Base-by-base conservation (phyloP, 2,888 invertebrate species). In the Troides helena region DNA sequence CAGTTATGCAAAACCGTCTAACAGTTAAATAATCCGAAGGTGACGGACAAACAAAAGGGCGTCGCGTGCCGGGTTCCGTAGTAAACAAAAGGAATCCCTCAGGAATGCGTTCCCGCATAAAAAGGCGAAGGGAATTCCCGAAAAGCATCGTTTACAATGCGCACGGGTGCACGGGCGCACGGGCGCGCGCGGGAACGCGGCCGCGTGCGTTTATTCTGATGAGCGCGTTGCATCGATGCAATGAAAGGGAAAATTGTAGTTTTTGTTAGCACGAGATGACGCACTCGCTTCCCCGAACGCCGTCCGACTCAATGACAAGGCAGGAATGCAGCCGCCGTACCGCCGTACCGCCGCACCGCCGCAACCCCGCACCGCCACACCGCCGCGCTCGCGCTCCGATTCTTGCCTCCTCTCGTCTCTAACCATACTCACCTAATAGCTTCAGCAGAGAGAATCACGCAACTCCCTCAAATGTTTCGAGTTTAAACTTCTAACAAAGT, bases 71-170 rank as follows among this genome's bases (percentile, higher is more conserved):
- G 82, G 81, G 83, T 85, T 82, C 84, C 83, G 84, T 81, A 80
- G 83, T 89, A 92, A 92, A 92, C 91, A 92, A 92, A 92, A 92
- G 92, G 92, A 87, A 90, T 92, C 90, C 92, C 92, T 88, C 78
- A 89, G 88, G 91, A 92, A 92, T 92, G 91, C 81, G 86, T 83
- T 84, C 84, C 84, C 82, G 85, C 81, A 87, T 86, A 89, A 89
- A 90, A 91, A 90, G 84, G 76, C 59, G 62, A 82, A 85, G 91
- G 92, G 92, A 87, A 87, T 88, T 90, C 91, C 92, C 92, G 81
- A 92, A 92, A 90, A 85, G 86, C 82, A 87, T 90, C 92, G 92
- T 92, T 92, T 92, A 92, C 92, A 83, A 76, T 81, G 82, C 80
- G 78, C 78, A 77, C 80, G 81, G 30, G 82, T 80, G 78, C 78